A percentile compares a stretch with the other conserved stretches of the same genome.
Evolutionary conservation across 2,113 vertebrate species (phyloP).

Genomic region (Tupaia tana): DNA sequence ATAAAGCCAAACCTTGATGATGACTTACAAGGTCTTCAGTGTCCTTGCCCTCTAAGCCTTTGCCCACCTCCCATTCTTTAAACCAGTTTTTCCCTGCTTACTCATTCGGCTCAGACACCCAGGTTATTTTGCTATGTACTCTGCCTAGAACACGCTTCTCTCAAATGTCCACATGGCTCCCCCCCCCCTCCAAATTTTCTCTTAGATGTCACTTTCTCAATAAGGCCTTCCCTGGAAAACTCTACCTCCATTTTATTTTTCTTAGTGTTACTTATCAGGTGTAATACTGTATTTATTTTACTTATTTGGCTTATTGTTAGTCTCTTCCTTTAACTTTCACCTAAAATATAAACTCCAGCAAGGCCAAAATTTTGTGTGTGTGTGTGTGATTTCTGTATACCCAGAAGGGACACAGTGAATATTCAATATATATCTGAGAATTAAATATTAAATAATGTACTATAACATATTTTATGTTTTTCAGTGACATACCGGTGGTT

Average conservation of each 20-base stretch:
- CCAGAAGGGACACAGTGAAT: background rate
- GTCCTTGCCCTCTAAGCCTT: background rate
- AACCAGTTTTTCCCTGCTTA: background rate
- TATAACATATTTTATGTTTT: slow-evolving; percentile 35
- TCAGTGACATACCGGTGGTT: slow-evolving; percentile 92
- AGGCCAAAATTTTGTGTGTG: slow-evolving; percentile 14
- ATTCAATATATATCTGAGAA: slow-evolving; percentile 32
- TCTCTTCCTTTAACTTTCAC: slow-evolving; percentile 9
- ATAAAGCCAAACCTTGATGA: slow-evolving; percentile 35
- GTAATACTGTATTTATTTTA: slow-evolving; percentile 38
- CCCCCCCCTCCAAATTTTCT: background rate
- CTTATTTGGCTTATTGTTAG: slow-evolving; percentile 23
- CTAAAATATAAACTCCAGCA: slow-evolving; percentile 46
- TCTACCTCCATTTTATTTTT: slow-evolving; percentile 26
- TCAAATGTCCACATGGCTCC: background rate
- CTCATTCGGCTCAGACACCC: background rate
- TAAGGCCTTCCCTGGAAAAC: slow-evolving; percentile 13
- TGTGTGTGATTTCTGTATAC: slow-evolving; percentile 32
- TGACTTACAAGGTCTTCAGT: slow-evolving; percentile 18
- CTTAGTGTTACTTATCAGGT: background rate
- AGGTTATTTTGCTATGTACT: background rate
- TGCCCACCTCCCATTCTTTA: slow-evolving; percentile 40
- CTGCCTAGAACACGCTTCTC: background rate
- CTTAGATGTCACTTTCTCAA: slow-evolving; percentile 8
- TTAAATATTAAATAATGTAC: slow-evolving; percentile 33